A percentile compares a stretch with the other conserved stretches of the same genome.
phyloP scores from a whole-genome alignment of 2,888 invertebrate genomes.

The Rhingia rostrata region DNA sequence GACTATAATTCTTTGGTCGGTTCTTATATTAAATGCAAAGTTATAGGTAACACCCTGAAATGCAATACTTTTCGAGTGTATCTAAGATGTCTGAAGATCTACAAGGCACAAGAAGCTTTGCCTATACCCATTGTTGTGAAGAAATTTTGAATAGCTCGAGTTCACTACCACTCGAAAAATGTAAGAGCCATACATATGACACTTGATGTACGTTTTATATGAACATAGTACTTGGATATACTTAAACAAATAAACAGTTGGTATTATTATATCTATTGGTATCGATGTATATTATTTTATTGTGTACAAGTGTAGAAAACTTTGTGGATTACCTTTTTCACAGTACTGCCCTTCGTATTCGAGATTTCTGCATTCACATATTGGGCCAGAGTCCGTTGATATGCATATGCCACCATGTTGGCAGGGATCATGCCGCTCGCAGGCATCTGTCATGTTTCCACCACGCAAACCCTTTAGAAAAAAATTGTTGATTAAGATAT shows the following conservation, averaged over 20 bases:
- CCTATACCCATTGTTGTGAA: constrained; percentile 30
- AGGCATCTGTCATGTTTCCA: constrained; percentile 90
- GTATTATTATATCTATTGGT: too few relatives aligned
- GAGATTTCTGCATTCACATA: constrained; percentile 96
- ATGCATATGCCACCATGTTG: constrained; percentile 97
- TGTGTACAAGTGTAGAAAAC: not conserved
- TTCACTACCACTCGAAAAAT: constrained; percentile 3
- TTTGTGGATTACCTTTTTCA: constrained; percentile 90
- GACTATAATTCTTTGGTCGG: too few relatives aligned
- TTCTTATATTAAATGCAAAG: constrained; percentile 18
- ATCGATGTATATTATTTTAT: not conserved
- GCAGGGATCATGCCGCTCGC: constrained; percentile 95
- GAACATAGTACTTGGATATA: not conserved
- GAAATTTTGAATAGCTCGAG: not conserved
- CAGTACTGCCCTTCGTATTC: constrained; percentile 97
- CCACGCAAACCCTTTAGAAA: constrained; percentile 80
- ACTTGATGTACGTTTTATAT: not conserved
- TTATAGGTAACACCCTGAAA: constrained; percentile 24
- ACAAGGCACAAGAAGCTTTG: not conserved
- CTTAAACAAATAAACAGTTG: not conserved
- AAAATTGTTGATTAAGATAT: not conserved
- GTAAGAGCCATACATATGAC: not conserved
- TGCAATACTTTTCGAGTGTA: constrained; percentile 27
- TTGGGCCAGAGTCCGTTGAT: constrained; percentile 96
- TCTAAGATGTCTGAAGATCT: constrained; percentile 27